Conservation (phyloP, 2,888 invertebrate species). For the Dicyrtoma fusca region DNA sequence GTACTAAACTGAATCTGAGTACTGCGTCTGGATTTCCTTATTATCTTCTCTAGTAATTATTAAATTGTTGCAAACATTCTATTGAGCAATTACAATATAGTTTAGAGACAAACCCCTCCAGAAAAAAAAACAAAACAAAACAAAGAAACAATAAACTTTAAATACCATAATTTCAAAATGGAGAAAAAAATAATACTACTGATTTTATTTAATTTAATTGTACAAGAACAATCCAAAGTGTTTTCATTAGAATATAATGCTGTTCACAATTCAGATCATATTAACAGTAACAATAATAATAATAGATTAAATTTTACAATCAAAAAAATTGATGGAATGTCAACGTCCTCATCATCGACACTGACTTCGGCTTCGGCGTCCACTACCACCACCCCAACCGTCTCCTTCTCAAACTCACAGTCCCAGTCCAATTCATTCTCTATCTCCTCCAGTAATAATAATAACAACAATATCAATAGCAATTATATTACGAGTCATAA, state of each 20-base stretch:
- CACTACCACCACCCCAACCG: constrained; percentile 16
- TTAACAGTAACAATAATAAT: background rate
- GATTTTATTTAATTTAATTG: background rate
- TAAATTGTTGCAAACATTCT: no score
- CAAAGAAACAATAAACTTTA: no score
- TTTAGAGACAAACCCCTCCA: no score
- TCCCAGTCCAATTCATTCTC: constrained; percentile 33
- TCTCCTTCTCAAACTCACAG: constrained; percentile 30
- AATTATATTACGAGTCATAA: constrained; percentile 5
- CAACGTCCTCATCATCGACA: no score
- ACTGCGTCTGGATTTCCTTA: no score
- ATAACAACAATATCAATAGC: background rate
- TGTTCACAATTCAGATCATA: background rate
- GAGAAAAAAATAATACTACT: constrained; percentile 6
- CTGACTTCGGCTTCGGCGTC: background rate
- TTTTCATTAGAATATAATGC: constrained; percentile 8
- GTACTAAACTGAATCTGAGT: no score
- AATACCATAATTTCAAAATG: constrained; percentile 4
- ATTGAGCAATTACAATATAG: no score
- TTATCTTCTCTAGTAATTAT: no score
- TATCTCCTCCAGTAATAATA: constrained; percentile 18
- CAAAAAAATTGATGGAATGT: constrained; percentile 4
- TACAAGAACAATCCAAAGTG: background rate
- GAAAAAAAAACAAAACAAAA: no score
- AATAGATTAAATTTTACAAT: constrained; percentile 4